These are phyloP conservation scores for Drosophila pruinosa DNA, from an alignment of 1,140 invertebrate species.

Conservation along the genomic window DNA sequence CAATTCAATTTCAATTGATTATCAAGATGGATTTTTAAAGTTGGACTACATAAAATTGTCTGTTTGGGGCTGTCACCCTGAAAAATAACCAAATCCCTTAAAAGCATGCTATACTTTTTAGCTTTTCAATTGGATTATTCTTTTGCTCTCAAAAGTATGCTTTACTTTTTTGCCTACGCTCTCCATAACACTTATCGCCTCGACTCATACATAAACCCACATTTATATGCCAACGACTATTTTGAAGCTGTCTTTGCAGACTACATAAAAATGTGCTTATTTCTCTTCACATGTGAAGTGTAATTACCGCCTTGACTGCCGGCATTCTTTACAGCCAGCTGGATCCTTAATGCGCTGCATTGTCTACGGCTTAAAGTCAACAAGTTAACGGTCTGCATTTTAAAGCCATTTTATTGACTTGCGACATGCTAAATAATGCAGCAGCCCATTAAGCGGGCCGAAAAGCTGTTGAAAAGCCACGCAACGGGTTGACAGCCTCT, in stretches of 20 bases:
- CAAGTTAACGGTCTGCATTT: slow-evolving; percentile 46
- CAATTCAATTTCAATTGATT: no score
- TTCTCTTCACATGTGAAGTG: not conserved
- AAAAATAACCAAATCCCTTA: no score
- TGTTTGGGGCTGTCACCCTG: no score
- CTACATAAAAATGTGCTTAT: not conserved
- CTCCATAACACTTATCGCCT: not conserved
- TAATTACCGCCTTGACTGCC: slow-evolving; percentile 17
- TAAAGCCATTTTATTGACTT: slow-evolving; percentile 72
- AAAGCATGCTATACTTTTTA: not conserved
- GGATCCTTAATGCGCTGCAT: slow-evolving; percentile 59
- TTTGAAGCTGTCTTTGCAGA: not conserved
- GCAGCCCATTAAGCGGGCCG: slow-evolving; percentile 61
- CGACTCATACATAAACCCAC: not conserved
- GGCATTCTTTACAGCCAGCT: not conserved
- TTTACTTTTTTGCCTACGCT: not conserved
- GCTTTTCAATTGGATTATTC: no score
- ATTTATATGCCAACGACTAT: not conserved
- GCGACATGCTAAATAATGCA: slow-evolving; percentile 73
- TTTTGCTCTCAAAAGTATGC: no score
- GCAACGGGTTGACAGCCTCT: slow-evolving; percentile 8
- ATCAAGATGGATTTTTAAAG: no score
- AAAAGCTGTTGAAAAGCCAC: slow-evolving; percentile 57
- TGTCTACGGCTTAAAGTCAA: slow-evolving; percentile 74
- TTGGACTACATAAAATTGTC: no score